phyloP scores from a whole-genome alignment of 1,140 invertebrate species.

The Lerema accius region DNA sequence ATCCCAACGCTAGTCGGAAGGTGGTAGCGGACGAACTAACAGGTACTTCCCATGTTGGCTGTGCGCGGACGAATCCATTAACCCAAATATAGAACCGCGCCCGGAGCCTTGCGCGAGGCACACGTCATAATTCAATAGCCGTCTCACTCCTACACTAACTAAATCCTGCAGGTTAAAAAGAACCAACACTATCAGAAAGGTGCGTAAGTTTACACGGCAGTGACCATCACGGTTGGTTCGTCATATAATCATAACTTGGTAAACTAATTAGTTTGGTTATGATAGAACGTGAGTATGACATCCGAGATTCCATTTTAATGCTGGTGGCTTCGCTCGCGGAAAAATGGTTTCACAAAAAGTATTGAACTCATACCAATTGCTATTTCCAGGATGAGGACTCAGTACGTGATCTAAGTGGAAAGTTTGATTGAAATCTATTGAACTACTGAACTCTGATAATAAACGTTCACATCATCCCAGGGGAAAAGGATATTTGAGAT shows the following conservation, averaged over 20 bases:
- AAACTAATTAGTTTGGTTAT: conserved; percentile 25
- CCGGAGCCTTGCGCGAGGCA: conserved; percentile 63
- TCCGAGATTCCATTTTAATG: neutral
- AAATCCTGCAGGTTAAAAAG: conserved; percentile 4
- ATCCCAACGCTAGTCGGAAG: conserved; percentile 29
- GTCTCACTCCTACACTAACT: conserved; percentile 35
- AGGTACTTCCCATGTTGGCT: conserved; percentile 74
- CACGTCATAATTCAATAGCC: conserved; percentile 41
- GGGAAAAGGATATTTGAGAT: too few species aligned
- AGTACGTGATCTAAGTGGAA: too few species aligned
- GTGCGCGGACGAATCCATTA: conserved; percentile 78
- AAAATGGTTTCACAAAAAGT: too few species aligned
- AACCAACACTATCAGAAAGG: conserved; percentile 15
- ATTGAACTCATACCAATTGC: too few species aligned
- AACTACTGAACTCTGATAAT: too few species aligned
- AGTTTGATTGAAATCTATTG: too few species aligned
- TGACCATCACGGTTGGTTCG: conserved; percentile 31
- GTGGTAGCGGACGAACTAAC: conserved; percentile 68
- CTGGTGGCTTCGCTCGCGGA: too few species aligned
- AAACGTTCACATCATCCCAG: too few species aligned
- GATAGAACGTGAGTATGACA: neutral
- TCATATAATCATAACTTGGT: conserved; percentile 6
- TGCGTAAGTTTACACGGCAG: conserved; percentile 28
- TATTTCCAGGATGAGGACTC: too few species aligned
- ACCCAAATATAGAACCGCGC: conserved; percentile 80